phyloP scores from a whole-genome alignment of 1,140 invertebrate genomes.

The Drosophila bipectinata region DNA sequence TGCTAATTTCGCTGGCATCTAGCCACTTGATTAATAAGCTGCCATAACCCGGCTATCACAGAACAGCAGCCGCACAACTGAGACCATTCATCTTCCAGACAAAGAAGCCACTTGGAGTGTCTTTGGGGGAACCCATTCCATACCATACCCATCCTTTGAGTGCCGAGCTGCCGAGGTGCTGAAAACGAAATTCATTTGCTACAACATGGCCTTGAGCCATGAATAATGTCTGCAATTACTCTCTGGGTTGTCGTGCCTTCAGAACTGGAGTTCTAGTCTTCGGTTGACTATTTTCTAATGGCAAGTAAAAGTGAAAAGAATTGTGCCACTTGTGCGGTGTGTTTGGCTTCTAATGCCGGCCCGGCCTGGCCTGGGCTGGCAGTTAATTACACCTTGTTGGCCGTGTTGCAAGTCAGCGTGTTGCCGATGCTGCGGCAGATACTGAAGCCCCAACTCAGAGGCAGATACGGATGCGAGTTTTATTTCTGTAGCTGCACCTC shows the following conservation, averaged over 20 bases:
- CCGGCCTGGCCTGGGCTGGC: slow-evolving; percentile 11
- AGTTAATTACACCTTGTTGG: slow-evolving; percentile 73
- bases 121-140: too few relatives aligned
- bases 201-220: slow-evolving; percentile 75
- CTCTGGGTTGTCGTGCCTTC: slow-evolving; percentile 60
- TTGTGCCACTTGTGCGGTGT: slow-evolving; percentile 68
- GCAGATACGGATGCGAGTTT: slow-evolving; percentile 3
- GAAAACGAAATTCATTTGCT: slow-evolving; percentile 77
- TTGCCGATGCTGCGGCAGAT: slow-evolving; percentile 48
- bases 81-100: slow-evolving; percentile 75
- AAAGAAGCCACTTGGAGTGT: slow-evolving; percentile 54
- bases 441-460: not conserved
- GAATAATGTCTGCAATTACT: slow-evolving; percentile 80
- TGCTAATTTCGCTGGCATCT: slow-evolving; percentile 62
- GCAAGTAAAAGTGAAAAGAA: slow-evolving; percentile 71
- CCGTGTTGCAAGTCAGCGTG: slow-evolving; percentile 78
- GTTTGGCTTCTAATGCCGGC: slow-evolving; percentile 62
- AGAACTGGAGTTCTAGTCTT: slow-evolving; percentile 29
- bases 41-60: slow-evolving; percentile 73
- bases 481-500: slow-evolving; percentile 16
- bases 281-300: slow-evolving; percentile 55
- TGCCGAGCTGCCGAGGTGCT: slow-evolving; percentile 51
- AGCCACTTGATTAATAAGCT: slow-evolving; percentile 69
- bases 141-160: slow-evolving; percentile 15
- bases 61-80: slow-evolving; percentile 58